A percentile compares a stretch with the other conserved stretches of the same genome.
Evolutionary conservation across 64 coral and sea anemone species (phyloP).

Genomic region (Porites lutea): DNA sequence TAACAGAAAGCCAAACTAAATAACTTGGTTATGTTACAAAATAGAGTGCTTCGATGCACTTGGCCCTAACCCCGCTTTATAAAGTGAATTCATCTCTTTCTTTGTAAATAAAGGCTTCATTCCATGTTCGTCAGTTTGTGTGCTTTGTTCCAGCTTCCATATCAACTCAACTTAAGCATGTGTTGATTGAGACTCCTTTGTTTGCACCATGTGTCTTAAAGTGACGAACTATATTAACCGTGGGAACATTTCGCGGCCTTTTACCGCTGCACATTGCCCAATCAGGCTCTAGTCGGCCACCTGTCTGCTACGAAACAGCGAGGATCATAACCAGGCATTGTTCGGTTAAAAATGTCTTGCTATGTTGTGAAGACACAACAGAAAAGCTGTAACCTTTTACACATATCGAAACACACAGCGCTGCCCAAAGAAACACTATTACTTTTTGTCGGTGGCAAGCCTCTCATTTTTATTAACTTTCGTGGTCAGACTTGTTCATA

Average conservation of each 20-base stretch:
- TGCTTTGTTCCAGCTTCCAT: constrained; percentile 2
- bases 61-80: neutral
- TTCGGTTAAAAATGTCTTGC: constrained; percentile 17
- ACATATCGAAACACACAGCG: constrained; percentile 17
- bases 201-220: constrained; percentile 71
- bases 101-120: constrained; percentile 2
- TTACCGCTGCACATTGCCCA: constrained; percentile 23
- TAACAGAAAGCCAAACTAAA: no score
- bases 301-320: constrained; percentile 15
- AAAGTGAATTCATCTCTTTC: neutral
- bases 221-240: constrained; percentile 59
- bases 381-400: constrained; percentile 13
- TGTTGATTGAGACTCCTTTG: constrained; percentile 12
- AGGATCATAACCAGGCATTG: neutral
- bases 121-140: neutral
- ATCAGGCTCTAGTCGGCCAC: constrained; percentile 46
- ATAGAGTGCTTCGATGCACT: neutral
- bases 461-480: neutral
- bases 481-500: neutral
- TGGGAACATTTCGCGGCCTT: constrained; percentile 56
- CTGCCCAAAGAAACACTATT: neutral
- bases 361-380: constrained; percentile 9
- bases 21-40: no score
- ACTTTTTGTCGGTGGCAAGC: neutral
- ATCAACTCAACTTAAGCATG: constrained; percentile 41